These are phyloP conservation scores for Cyclargus thomasi DNA, from an alignment of 1,140 invertebrate genomes.

Conservation along the genomic window DNA sequence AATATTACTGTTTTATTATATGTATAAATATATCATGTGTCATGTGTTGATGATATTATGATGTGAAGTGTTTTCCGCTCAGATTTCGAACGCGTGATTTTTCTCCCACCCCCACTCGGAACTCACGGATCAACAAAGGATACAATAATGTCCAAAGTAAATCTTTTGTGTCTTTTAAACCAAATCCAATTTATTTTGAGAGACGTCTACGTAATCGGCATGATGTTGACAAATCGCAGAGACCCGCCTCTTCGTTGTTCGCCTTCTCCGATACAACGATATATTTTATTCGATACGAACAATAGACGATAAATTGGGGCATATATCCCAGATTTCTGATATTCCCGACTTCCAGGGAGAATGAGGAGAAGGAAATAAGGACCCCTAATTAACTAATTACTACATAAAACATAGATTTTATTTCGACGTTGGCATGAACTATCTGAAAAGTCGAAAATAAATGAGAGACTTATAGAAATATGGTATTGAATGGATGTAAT, in stretches of 20 bases:
- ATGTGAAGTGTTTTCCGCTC: too few relatives aligned
- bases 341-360: too few relatives aligned
- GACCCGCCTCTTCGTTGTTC: constrained; percentile 63
- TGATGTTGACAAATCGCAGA: constrained; percentile 71
- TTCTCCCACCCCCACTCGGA: neutral
- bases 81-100: neutral
- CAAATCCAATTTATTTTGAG: constrained; percentile 64
- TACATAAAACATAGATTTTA: too few relatives aligned
- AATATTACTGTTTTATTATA: too few relatives aligned
- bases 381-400: too few relatives aligned
- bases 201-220: constrained; percentile 64
- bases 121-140: constrained; percentile 27
- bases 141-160: constrained; percentile 19
- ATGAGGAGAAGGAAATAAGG: too few relatives aligned
- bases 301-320: constrained; percentile 39
- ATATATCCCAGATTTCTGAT: neutral
- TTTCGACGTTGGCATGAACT: too few relatives aligned
- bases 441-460: too few relatives aligned
- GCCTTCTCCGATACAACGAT: constrained; percentile 52
- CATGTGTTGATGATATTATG: too few relatives aligned
- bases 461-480: too few relatives aligned
- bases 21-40: too few relatives aligned
- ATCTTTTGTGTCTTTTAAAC: constrained; percentile 34
- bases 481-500: too few relatives aligned
- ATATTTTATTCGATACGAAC: constrained; percentile 58